Base-by-base conservation (phyloP, 2,113 vertebrate species). In the Smithornis capensis region DNA sequence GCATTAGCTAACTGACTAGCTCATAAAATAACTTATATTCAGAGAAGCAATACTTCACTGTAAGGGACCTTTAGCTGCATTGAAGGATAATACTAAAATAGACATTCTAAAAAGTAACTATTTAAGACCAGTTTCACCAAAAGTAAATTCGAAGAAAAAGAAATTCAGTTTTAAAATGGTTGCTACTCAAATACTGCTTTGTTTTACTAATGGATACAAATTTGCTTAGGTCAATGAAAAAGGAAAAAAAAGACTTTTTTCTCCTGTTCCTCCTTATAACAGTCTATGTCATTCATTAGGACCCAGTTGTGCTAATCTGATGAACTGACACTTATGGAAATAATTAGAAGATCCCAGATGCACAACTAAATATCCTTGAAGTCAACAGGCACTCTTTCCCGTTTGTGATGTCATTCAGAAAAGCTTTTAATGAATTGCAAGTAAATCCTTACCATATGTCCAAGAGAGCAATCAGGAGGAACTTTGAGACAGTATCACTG, bases 361-460 rank as follows among this genome's bases (percentile, higher is more conserved):
- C n/a, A 31, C 37, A 49, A 10, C 59, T 47, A 77, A 76, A 87
- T 87, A 94, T 47, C 63, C 82, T 76, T 62, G 10, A 91, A 91
- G 67, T 93, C n/a, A 80, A 21, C 44, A 67, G 77, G 59, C 15
- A 28, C 55, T 68, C 23, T 57, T 75, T 85, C 79, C 55, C 17
- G 11, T 87, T 95, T 91, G 38, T 77, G 69, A 62, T 83, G 74
- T 80, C 4, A 75, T 90, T 89, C 71, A 92, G 37, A 86, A 93
- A 88, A 71, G 18, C 19, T 87, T 90, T 86, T 64, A 78, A 90
- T 71, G 71, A 92, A 90, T 87, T 89, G 70, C 42, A 77, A 86
- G 35, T 42, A 88, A 92, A 92, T 90, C 93, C 13, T 59, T 92
- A 71, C 92, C 91, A 64, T 63, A 80, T 94, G 95, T 87, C 53